These are phyloP conservation scores for Thaleichthys pacificus DNA, from an alignment of 2,797 vertebrate species.

Conservation along the genomic window DNA sequence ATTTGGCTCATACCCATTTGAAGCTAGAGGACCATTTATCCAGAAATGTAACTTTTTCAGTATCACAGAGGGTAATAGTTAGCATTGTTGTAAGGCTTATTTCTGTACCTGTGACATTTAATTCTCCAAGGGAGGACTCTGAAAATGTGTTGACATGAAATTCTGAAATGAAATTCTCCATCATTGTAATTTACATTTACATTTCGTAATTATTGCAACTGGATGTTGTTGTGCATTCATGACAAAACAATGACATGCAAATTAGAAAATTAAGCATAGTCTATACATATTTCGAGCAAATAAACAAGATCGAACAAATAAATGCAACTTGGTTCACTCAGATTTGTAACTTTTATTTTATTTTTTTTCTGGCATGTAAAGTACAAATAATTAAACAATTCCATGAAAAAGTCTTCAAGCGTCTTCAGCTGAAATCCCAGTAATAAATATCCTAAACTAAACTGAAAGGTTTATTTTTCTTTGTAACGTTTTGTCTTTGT, in stretches of 20 bases:
- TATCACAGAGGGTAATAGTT: not conserved
- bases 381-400: constrained; percentile 99
- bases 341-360: constrained; percentile 89
- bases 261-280: too few relatives aligned
- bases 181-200: too few relatives aligned
- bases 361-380: constrained; percentile 95
- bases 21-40: too few relatives aligned
- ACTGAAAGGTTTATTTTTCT: constrained; percentile 84
- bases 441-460: constrained; percentile 96
- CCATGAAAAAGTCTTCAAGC: constrained; percentile 98
- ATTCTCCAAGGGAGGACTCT: too few relatives aligned
- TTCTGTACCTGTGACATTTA: not conserved
- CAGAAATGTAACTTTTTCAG: too few relatives aligned
- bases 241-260: too few relatives aligned
- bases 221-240: too few relatives aligned
- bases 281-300: too few relatives aligned
- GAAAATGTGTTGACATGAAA: too few relatives aligned
- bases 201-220: too few relatives aligned
- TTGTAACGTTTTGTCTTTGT: constrained; percentile 80
- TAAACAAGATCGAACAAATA: constrained; percentile 15
- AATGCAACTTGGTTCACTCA: constrained; percentile 51
- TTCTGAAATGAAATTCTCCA: too few relatives aligned
- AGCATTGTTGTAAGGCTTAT: not conserved
- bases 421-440: constrained; percentile 93
- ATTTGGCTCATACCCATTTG: too few relatives aligned